Base-by-base conservation (phyloP, 2,888 invertebrate genomes). In the Ditylenchus weischeri region DNA sequence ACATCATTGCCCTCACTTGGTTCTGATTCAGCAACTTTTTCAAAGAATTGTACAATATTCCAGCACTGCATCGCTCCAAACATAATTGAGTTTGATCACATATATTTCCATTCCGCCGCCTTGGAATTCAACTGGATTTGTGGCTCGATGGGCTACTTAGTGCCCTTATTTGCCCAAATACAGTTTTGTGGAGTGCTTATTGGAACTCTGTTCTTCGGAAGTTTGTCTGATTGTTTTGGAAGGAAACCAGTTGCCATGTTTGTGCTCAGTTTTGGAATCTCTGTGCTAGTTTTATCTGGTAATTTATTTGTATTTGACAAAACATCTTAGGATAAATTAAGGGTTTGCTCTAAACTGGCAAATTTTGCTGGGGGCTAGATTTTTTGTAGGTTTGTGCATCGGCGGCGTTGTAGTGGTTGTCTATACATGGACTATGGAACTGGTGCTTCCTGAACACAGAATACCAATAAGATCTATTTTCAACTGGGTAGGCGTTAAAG, bases 381-480 rank as follows among this genome's bases (percentile, higher is more conserved):
- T 78, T 60, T 69, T 77, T 38, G 68, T 78, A 38, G 78, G 78
- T 43, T 66, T 79, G 11, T 72, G 72, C 36, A 66, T 75, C 49
- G 78, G 80, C 43, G 81, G 81, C 54, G 76, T 77, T 21, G 69
- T 82, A 7, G 80, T 80, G 11, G 81, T 80, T 43, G 79, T 79
- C 7, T 82, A 78, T 64, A 79, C 81, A 15, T 81, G 78, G 66
- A 79, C 80, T 21, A 82, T 82, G 80, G 81, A 81, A 69, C 74
- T 79, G 76, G 75, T 81, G n/a, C 72, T 80, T 18, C 80, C 81
- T 0, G 70, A 81, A 60, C 81, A 82, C 68, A 64, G 81, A 69
- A 81, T 81, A 79, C 64, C 80, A 15, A 72, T 81, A 23, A 60
- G 81, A 38, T 82, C 80, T 11, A 79, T 81, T 68, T 77, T 82